Base-by-base conservation (phyloP, 2,797 vertebrate genomes). In the Sebastes melanostomus region DNA sequence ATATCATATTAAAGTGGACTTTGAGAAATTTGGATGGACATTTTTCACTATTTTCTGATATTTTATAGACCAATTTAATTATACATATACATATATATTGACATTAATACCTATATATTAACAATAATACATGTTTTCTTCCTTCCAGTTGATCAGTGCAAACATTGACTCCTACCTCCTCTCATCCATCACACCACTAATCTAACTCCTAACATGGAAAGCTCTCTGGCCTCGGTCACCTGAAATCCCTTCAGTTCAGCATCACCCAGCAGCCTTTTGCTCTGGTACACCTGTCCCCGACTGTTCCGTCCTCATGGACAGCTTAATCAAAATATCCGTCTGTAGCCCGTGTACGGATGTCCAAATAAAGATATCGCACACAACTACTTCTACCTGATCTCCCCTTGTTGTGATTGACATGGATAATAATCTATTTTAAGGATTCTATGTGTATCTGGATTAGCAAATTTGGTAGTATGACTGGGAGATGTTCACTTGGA, bases 391-490 rank as follows among this genome's bases (percentile, higher is more conserved):
- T 66, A 61, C 38, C 42, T 79, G n/a, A 22, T 36, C 38, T 65
- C 13, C 22, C 16, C n/a, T 18, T 59, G 62, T 66, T 85, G 74
- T 70, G 56, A 81, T 24, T 71, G 65, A 67, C 62, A 54, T 63
- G 66, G 72, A 87, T 90, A 86, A 82, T 61, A 50, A 76, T 82
- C 73, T 88, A 91, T 88, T 92, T 89, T 67, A 81, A 83, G 80
- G 66, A 75, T 20, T 38, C 36, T 74, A 65, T 30, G 5, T 54
- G 83, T 82, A 89, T 85, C 61, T 83, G 78, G 78, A 90, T 87
- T 87, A 83, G 38, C 4, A 73, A 72, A 80, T 80, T 77, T 78
- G 24, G 61, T 61, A 58, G 65, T 81, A 82, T 85, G 77, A 74
- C 69, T 55, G 25, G 70, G 34, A 75, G 32, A 70, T 62, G 46